Evolutionary conservation across 1,140 invertebrate species (phyloP).

Genomic region (Brachionus plicatilis): DNA sequence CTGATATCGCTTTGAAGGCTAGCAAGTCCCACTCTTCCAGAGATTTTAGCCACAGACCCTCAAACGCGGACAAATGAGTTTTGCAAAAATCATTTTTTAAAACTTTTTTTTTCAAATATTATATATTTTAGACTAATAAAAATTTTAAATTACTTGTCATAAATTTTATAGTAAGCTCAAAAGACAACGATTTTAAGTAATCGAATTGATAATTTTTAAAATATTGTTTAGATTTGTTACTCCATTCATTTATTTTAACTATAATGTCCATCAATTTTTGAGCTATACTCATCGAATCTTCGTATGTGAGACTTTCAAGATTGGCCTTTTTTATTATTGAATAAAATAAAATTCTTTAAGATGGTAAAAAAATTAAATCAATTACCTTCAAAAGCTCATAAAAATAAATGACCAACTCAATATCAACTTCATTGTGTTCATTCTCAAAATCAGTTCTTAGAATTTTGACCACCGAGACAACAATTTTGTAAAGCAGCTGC

Average conservation of each 20-base stretch:
- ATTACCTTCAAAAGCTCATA: slow-evolving; percentile 28
- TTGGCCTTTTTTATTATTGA: background rate
- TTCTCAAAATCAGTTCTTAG: slow-evolving; percentile 24
- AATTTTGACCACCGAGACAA: slow-evolving; percentile 17
- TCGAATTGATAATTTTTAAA: background rate
- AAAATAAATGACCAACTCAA: slow-evolving; percentile 37
- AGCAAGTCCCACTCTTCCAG: background rate
- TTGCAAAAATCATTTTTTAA: slow-evolving; percentile 7
- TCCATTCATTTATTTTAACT: slow-evolving; percentile 36
- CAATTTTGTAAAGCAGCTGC: slow-evolving; percentile 33
- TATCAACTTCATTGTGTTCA: background rate
- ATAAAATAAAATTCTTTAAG: background rate
- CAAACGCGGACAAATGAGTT: background rate
- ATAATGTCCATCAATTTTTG: slow-evolving; percentile 37
- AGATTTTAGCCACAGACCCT: background rate
- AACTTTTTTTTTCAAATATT: background rate
- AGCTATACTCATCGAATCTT: slow-evolving; percentile 24
- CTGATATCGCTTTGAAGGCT: background rate
- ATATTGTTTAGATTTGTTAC: background rate
- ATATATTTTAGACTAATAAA: too few species aligned
- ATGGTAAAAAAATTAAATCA: background rate
- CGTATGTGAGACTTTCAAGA: background rate
- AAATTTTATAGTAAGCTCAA: background rate
- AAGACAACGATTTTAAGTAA: background rate
- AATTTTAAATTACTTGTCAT: background rate